A percentile compares a stretch with the other conserved stretches of the same genome.
Conservation (phyloP, 2,888 invertebrate species). For the Tipula lateralis region DNA sequence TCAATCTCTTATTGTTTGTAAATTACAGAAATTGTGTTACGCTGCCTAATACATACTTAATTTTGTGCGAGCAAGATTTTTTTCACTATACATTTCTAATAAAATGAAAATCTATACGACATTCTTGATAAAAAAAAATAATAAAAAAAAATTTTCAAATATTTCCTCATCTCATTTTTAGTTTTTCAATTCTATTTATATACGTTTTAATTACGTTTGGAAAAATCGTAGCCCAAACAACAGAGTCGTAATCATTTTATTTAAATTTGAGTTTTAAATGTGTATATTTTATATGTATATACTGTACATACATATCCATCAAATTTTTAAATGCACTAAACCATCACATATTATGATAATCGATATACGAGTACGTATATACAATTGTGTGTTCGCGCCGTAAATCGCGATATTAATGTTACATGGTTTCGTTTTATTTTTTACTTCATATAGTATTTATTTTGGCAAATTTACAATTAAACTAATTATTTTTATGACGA, state of each 20-base stretch:
- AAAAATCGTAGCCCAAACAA: constrained; percentile 20
- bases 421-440: background rate
- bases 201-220: constrained; percentile 13
- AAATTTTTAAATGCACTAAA: constrained; percentile 19
- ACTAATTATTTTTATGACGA: constrained; percentile 6
- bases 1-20: background rate
- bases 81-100: background rate
- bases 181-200: constrained; percentile 11
- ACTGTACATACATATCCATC: background rate
- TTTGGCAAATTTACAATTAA: constrained; percentile 19
- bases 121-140: background rate
- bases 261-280: background rate
- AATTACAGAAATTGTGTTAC: background rate
- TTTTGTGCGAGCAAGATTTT: background rate
- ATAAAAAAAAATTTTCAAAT: background rate
- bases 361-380: background rate
- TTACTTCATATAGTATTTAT: background rate
- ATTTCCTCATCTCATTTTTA: constrained; percentile 24
- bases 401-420: background rate
- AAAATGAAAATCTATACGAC: background rate
- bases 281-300: background rate
- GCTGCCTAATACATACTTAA: background rate
- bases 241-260: constrained; percentile 9
- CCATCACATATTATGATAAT: constrained; percentile 20
- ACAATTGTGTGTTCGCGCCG: background rate